Percentiles rank a stretch among this genome's conserved stretches.
These are phyloP conservation scores for Zaprionus davidi DNA, from an alignment of 1,140 invertebrate genomes.

Conservation along the genomic window DNA sequence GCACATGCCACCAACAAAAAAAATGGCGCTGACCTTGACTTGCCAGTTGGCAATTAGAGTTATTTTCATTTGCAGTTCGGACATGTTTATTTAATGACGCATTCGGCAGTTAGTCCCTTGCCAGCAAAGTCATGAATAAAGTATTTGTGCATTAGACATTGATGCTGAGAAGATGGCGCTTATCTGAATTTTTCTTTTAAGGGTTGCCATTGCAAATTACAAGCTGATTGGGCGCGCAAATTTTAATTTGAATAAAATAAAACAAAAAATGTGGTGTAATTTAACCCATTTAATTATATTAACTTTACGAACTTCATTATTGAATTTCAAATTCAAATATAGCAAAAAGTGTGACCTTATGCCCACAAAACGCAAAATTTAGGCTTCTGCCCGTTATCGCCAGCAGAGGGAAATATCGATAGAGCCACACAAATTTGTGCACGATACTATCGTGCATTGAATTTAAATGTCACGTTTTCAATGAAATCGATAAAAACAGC, in stretches of 20 bases:
- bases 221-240: not conserved
- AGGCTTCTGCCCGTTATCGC: not conserved
- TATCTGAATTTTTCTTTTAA: not conserved
- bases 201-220: conserved; percentile 3
- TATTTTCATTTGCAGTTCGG: conserved; percentile 63
- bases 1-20: conserved; percentile 49
- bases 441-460: not conserved
- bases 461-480: not conserved
- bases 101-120: not conserved
- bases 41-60: conserved; percentile 67
- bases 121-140: conserved; percentile 28
- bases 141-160: conserved; percentile 9
- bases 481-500: conserved; percentile 9
- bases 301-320: not conserved
- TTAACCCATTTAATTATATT: not conserved
- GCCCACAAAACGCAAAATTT: not conserved
- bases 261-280: no score
- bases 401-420: not conserved
- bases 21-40: conserved; percentile 60
- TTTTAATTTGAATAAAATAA: not conserved
- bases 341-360: conserved; percentile 10
- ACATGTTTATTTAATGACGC: conserved; percentile 47
- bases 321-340: not conserved
- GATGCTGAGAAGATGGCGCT: conserved; percentile 1
- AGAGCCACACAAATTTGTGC: not conserved